phyloP scores from a whole-genome alignment of 2,113 vertebrate species.

The Danio rerio region GRCz12tu NC_133181.1:12286501-12287000 shows the following conservation, averaged over 20 bases:
- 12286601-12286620: too few species aligned
- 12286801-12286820: conserved; percentile 62
- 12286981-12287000: conserved; percentile 28
- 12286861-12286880: not conserved
- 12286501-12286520: conserved; percentile 71
- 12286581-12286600: too few species aligned
- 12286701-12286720: conserved; percentile 58
- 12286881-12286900: conserved; percentile 14
- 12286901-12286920: not conserved
- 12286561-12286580: too few species aligned
- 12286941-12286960: conserved; percentile 3
- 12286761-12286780: conserved; percentile 61
- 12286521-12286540: not conserved
- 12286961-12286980: conserved; percentile 37
- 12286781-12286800: conserved; percentile 43
- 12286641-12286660: conserved; percentile 19
- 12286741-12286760: conserved; percentile 64
- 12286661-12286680: conserved; percentile 67
- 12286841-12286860: conserved; percentile 43
- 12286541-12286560: not conserved
- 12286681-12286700: conserved; percentile 60
- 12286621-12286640: not conserved
- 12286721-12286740: conserved; percentile 64
- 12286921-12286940: conserved; percentile 17
- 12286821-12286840: conserved; percentile 53